Evolutionary conservation across 2,888 invertebrate genomes (phyloP), one percentile per base, ranked within the genome.

Genomic region (Nesidiocoris tenuis): DNA sequence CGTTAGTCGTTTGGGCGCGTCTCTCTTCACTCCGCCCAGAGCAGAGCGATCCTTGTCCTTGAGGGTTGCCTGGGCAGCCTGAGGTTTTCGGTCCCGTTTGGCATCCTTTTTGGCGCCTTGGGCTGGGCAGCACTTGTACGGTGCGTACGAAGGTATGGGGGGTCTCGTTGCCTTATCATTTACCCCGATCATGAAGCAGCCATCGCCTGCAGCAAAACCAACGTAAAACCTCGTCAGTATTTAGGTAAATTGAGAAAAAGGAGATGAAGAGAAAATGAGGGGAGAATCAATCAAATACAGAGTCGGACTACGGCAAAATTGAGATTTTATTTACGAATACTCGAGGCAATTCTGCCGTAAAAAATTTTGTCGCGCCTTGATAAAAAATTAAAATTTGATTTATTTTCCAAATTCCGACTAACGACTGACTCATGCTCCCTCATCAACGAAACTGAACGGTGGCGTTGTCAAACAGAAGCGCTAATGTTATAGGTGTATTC

Each of bases 121-220:
- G 85, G 90, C 90, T 85, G 93, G 94, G 88, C 94, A 94, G 90
- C 94, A 94, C 88, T 93, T 93, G 90, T 92, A 94, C 84, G 94
- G 92, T 89, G 91, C 91, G 87, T 91, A 93, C 86, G 88, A 86
- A 83, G 91, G 89, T 86, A 88, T 87, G 86, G 88, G 88, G 85
- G 90, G 90, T 85, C 89, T 87, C 84, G 88, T 88, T 85, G 87
- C 88, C 87, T 91, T 91, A 87, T 92, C 92, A 87, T 93, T 93
- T 90, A 94, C 90, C 88, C 94, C 94, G 89, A 94, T 92, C 92
- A 93, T 93, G 93, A 94, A 94, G 91, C 94, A 94, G 90, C 93
- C 93, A 91, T 94, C 94, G 91, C 94, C 94, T 94, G 93, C 92
- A 90, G 90, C 82, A 81, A 81, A 81, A 72, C 63, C 72, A 72